A percentile compares a stretch with the other conserved stretches of the same genome.
phyloP scores from a whole-genome alignment of 2,797 vertebrate genomes.

The Hippoglossus hippoglossus region DNA sequence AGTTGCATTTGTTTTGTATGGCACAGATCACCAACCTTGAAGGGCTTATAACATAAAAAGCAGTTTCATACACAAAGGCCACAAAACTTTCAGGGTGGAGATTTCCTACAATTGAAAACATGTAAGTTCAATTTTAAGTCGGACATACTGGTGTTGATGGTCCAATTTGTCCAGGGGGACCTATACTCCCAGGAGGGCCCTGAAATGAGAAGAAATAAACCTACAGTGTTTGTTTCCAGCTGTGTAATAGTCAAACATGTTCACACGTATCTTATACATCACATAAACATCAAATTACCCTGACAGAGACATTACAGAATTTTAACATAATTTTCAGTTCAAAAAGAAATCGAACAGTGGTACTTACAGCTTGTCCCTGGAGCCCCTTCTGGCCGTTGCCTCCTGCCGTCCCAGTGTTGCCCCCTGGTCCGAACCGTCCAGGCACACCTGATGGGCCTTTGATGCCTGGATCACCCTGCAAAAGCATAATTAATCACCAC shows the following conservation, averaged over 20 bases:
- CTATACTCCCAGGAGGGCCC: slow-evolving; percentile 76
- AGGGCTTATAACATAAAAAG: too few relatives aligned
- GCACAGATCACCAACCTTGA: neutral
- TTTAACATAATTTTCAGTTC: neutral
- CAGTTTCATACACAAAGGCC: too few relatives aligned
- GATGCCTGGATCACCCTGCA: slow-evolving; percentile 76
- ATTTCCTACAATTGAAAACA: neutral
- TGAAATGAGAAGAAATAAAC: slow-evolving; percentile 52
- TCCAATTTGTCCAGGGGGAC: slow-evolving; percentile 72
- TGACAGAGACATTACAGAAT: neutral
- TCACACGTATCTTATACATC: neutral
- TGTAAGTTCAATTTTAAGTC: slow-evolving; percentile 1
- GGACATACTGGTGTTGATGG: slow-evolving; percentile 69
- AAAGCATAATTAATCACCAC: neutral
- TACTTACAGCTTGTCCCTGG: slow-evolving; percentile 74
- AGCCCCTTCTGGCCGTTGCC: slow-evolving; percentile 77
- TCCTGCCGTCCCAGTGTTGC: slow-evolving; percentile 72
- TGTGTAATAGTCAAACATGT: slow-evolving; percentile 10
- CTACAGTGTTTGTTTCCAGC: neutral
- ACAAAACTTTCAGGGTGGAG: too few relatives aligned
- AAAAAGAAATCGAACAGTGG: neutral
- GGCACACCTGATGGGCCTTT: slow-evolving; percentile 65
- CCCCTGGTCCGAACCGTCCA: slow-evolving; percentile 80
- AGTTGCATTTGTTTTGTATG: neutral
- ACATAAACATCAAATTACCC: neutral